These are phyloP conservation scores for Drosophila quadrilineata DNA, from an alignment of 1,140 invertebrate species.

Conservation along the genomic window DNA sequence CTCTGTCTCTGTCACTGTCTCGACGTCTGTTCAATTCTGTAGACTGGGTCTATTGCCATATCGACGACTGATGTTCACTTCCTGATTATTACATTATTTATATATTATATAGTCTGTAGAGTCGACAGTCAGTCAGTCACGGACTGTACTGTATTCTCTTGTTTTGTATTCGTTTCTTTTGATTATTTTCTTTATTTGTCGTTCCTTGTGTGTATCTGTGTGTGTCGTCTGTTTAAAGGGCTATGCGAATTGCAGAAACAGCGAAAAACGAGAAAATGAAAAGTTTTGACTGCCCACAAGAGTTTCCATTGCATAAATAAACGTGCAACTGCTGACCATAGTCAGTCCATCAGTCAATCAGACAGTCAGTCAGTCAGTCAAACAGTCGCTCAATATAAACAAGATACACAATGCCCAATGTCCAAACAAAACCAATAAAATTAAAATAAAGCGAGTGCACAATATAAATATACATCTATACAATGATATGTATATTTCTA, in stretches of 20 bases:
- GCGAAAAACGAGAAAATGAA: slow-evolving; percentile 5
- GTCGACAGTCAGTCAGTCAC: slow-evolving; percentile 55
- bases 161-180: slow-evolving; percentile 34
- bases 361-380: slow-evolving; percentile 26
- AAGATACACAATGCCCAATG: slow-evolving; percentile 45
- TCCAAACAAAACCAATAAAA: slow-evolving; percentile 69
- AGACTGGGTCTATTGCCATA: slow-evolving; percentile 48
- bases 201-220: slow-evolving; percentile 1
- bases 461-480: slow-evolving; percentile 38
- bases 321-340: slow-evolving; percentile 20
- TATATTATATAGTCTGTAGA: too few species aligned
- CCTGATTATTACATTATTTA: slow-evolving; percentile 65
- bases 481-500: neutral
- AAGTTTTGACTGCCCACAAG: slow-evolving; percentile 23
- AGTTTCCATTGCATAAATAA: slow-evolving; percentile 39
- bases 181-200: neutral
- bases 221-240: slow-evolving; percentile 16
- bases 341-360: slow-evolving; percentile 24
- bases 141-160: slow-evolving; percentile 33
- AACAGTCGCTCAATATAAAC: slow-evolving; percentile 47
- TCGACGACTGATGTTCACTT: slow-evolving; percentile 53
- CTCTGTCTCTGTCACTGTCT: too few species aligned
- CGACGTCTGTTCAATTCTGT: slow-evolving; percentile 36
- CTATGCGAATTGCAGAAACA: slow-evolving; percentile 24
- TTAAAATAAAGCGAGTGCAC: slow-evolving; percentile 52